Evolutionary conservation across 2,113 vertebrate genomes (phyloP).

Genomic region (Ptilonorhynchus violaceus): DNA sequence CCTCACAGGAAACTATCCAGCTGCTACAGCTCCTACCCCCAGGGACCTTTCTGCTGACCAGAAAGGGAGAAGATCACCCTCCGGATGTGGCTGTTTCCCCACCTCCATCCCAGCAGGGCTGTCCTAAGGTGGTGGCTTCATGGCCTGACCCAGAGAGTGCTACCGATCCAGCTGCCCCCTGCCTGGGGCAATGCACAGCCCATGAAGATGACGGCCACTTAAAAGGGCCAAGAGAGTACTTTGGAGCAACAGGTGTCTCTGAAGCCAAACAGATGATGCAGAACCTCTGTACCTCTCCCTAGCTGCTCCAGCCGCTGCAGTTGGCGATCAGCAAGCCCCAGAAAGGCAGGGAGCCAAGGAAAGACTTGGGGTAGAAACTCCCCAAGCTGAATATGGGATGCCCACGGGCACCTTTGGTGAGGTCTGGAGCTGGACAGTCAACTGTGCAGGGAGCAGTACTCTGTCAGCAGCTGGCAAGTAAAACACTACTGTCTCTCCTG

Average conservation of each 20-base stretch:
- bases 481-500: not conserved
- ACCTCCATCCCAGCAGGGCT: not conserved
- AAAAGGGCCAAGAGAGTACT: not conserved
- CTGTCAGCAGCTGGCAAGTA: not conserved
- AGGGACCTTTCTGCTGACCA: not conserved
- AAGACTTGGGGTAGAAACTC: not conserved
- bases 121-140: accelerated
- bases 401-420: not conserved
- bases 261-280: not conserved
- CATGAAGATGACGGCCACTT: not conserved
- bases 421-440: accelerated
- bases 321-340: accelerated
- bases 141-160: not conserved
- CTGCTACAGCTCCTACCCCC: not conserved
- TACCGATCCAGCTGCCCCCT: accelerated
- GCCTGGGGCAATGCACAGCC: accelerated
- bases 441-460: not conserved
- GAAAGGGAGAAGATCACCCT: not conserved
- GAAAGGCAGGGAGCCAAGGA: not conserved
- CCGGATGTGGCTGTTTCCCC: not conserved
- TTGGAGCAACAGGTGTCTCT: not conserved
- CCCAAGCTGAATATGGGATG: not conserved
- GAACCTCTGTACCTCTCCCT: not conserved
- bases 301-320: not conserved
- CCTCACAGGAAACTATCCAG: not conserved